Base-by-base conservation (phyloP, 2,113 vertebrate species). In the Otus sunia region DNA sequence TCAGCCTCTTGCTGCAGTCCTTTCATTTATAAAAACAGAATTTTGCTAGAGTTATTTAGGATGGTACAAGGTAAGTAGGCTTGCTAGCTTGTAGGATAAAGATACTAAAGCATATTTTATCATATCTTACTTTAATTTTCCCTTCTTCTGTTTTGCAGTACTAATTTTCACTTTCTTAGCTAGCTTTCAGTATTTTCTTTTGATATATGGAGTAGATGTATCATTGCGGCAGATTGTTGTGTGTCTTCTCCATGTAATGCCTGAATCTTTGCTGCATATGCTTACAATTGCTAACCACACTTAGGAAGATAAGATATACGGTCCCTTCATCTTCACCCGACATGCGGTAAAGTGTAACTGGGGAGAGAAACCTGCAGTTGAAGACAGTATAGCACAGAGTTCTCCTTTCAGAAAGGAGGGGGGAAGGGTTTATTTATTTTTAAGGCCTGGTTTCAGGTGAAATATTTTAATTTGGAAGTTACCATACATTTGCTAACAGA, bases 261-360 rank as follows among this genome's bases (percentile, higher is more conserved):
- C 29, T 45, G 58, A 80, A 55, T 89, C 37, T 9, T 62, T 83
- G 3, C 45, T 84, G 67, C n/a, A 67, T 73, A 34, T 66, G 34
- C 41, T 92, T 62, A n/a, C 3, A 55, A 36, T 53, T 62, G 21
- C 59, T 88, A 66, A 39, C 3, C 15, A 21, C 2, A 0, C 26
- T 45, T 59, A 63, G n/a, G 45, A 86, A 52, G 30, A 3, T 17
- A 50, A 45, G 47, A 27, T 55, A 11, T 0, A 49, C 1, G 4
- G 50, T 59, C 30, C 12, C 30, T 90, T 84, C 2, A 2, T 62
- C 62, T 82, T 69, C 36, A 59, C 22, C 4, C 16, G 77, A 7
- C 16, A 34, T 0, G 0, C 88, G 7, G 12, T 81, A 20, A 23
- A 26, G 27, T 25, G 10, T 72, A 53, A 49, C 27, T 78, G 36